Evolutionary conservation across 30 jellyfish, hydroid and myxozoan species (phyloP).

Genomic region (Turritopsis rubra): DNA sequence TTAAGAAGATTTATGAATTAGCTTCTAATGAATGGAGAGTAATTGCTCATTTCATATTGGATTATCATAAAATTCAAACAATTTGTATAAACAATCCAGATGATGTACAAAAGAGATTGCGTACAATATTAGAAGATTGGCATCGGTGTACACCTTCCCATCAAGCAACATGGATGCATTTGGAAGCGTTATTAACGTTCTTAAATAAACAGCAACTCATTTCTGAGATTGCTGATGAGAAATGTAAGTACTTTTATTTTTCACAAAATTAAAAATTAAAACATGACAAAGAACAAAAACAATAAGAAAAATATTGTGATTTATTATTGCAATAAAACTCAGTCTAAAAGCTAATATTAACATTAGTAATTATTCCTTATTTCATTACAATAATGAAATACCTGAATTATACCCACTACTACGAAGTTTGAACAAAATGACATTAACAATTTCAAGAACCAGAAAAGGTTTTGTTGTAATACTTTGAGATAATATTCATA

Average conservation of each 20-base stretch:
- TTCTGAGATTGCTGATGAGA: not conserved
- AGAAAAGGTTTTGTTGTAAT: no score
- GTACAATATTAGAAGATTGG: not conserved
- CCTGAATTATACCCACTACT: no score
- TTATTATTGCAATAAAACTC: no score
- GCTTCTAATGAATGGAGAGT: not conserved
- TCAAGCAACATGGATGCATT: not conserved
- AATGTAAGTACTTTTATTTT: not conserved
- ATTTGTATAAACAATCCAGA: not conserved
- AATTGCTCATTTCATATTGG: not conserved
- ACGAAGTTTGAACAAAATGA: no score
- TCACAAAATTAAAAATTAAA: no score
- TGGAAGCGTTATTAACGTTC: not conserved
- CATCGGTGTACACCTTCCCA: not conserved
- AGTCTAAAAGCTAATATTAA: no score
- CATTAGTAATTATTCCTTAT: no score
- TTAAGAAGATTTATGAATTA: not conserved
- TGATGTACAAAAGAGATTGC: not conserved
- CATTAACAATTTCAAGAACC: no score
- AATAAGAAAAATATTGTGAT: no score
- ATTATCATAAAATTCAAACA: not conserved
- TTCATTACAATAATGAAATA: no score
- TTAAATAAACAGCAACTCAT: not conserved
- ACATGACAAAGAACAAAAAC: no score
- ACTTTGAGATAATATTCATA: no score